phyloP scores from a whole-genome alignment of 2,888 invertebrate species.

The Chrysodeixis includens region DNA sequence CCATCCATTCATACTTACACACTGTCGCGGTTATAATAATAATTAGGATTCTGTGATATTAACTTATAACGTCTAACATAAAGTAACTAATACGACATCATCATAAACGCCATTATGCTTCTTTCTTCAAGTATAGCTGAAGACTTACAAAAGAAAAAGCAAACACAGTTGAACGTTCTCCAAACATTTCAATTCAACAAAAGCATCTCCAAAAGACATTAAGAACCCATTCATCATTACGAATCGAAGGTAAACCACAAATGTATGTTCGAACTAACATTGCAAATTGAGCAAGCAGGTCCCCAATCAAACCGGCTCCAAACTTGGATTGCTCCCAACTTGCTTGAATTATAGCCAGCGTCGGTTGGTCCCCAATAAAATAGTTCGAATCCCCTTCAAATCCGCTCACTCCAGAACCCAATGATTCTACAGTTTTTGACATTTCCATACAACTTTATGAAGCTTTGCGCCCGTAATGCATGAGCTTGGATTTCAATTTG shows the following conservation, averaged over 20 bases:
- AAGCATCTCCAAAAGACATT: conserved; percentile 1
- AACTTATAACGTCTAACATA: too few species aligned
- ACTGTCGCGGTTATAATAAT: too few species aligned
- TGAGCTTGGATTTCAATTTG: conserved; percentile 44
- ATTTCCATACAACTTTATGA: conserved; percentile 54
- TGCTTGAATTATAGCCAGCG: conserved; percentile 65
- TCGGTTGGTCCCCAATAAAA: conserved; percentile 65
- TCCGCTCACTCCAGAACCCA: conserved; percentile 62
- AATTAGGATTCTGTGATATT: too few species aligned
- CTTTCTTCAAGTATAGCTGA: too few species aligned
- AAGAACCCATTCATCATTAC: conserved; percentile 27
- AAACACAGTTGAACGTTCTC: not conserved
- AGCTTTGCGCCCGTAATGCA: conserved; percentile 42
- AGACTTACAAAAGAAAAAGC: too few species aligned
- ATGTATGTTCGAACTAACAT: conserved; percentile 51
- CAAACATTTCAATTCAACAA: not conserved
- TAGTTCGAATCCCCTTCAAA: conserved; percentile 69
- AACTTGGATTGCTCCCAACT: conserved; percentile 72
- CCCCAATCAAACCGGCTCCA: conserved; percentile 68
- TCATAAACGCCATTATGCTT: too few species aligned
- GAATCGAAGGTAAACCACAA: conserved; percentile 28
- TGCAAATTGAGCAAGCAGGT: conserved; percentile 59
- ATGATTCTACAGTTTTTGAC: conserved; percentile 67
- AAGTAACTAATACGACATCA: too few species aligned
- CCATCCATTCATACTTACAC: too few species aligned